Evolutionary conservation across 2,113 vertebrate genomes (phyloP), one percentile per base, ranked within the genome.

Genomic region (Perca fluviatilis): DNA sequence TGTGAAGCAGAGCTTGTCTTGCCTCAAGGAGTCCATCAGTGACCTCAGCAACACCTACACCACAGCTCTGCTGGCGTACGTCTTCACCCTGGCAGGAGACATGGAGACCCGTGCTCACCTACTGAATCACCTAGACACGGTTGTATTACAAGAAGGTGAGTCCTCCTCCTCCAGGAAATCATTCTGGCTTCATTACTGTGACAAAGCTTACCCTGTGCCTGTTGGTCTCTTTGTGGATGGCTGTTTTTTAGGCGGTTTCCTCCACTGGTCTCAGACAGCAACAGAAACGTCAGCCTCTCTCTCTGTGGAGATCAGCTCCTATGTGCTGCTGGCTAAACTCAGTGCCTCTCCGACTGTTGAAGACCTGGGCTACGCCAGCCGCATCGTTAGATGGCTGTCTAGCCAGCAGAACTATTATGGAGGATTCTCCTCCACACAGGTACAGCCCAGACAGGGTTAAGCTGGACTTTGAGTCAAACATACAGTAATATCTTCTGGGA

Each of bases 61-160:
- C 4, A 94, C 96, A 73, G 96, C 96, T 0, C 91, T 97, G 67
- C 54, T 97, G 84, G 95, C 96, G 8, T 98, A 98, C 58, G 95
- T 95, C 77, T 97, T 97, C 0, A 93, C 96, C 66, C 90, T 98
- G 89, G 96, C 96, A 40, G 93, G 92, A 54, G 94, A 96, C 63
- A 77, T 64, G 65, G 91, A 91, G 62, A 92, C 90, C 53, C 91
- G 94, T 3, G 46, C 27, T 50, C 13, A 56, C 3, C 92, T 95
- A 25, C 77, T 95, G 50, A n/a, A 83, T 2, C 82, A 90, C 14
- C 77, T 95, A 0, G 74, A 90, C 61, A 62, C 12, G 0, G 36
- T 83, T 43, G 87, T 86, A 3, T 4, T 65, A 15, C 56, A 16
- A 43, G 4, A 90, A 49, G 94, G 95, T 80, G 46, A 78, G 85